Conservation (phyloP, 1,140 invertebrate genomes). For the Mamestra configurata region DNA sequence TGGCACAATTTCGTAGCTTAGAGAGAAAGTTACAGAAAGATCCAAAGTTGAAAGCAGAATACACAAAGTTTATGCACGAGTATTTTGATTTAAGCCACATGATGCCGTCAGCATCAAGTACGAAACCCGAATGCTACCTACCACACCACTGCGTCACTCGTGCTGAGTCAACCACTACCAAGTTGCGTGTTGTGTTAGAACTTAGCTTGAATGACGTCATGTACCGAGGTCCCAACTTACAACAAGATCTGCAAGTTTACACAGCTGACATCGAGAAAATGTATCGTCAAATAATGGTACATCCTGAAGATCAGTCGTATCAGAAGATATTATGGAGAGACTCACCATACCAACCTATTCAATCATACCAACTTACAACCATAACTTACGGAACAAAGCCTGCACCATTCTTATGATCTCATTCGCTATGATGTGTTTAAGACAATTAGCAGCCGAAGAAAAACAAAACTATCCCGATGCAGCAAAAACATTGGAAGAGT, state of each 20-base stretch:
- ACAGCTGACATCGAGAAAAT: slow-evolving; percentile 68
- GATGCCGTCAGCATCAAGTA: not conserved
- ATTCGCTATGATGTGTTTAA: slow-evolving; percentile 73
- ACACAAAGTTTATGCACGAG: not conserved
- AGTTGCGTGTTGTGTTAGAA: slow-evolving; percentile 75
- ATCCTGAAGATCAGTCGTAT: not conserved
- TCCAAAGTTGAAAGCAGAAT: not conserved
- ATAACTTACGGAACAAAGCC: slow-evolving; percentile 75
- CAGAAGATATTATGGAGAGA: slow-evolving; percentile 34
- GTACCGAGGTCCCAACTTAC: slow-evolving; percentile 72
- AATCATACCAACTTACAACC: too few species aligned
- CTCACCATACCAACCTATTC: slow-evolving; percentile 46
- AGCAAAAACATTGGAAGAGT: not conserved
- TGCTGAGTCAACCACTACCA: slow-evolving; percentile 61
- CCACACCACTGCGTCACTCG: slow-evolving; percentile 45
- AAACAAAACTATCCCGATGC: slow-evolving; percentile 53
- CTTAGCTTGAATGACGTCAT: slow-evolving; percentile 77
- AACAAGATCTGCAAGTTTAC: slow-evolving; percentile 65
- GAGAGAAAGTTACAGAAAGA: not conserved
- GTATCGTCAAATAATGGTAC: too few species aligned
- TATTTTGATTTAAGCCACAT: not conserved
- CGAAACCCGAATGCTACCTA: slow-evolving; percentile 20
- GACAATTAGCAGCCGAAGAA: slow-evolving; percentile 57
- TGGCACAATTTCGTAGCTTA: slow-evolving; percentile 2
- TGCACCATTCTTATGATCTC: slow-evolving; percentile 71